Conservation (phyloP, 2,113 vertebrate species). For the Crotalus viridis region DNA sequence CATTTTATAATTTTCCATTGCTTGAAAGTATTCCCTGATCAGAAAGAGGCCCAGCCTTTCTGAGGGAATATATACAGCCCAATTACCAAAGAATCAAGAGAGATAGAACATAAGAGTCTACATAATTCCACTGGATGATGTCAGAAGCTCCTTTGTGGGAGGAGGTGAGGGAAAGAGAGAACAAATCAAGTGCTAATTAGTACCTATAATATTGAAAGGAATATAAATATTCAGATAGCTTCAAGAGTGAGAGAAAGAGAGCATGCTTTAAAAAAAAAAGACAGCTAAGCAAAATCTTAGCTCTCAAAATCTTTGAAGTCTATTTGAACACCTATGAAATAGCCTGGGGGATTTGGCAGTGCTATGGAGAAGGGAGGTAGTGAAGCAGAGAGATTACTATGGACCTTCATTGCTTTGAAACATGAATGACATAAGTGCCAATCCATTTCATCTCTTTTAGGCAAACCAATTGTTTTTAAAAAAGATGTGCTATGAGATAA, state of each 20-base stretch:
- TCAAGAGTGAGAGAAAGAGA: background rate
- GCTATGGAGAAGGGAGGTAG: background rate
- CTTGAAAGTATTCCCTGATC: background rate
- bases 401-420: background rate
- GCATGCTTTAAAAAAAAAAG: background rate
- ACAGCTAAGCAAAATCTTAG: background rate
- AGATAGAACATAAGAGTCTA: background rate
- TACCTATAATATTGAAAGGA: slow-evolving; percentile 12
- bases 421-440: background rate
- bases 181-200: slow-evolving; percentile 13
- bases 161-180: background rate
- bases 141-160: background rate
- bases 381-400: background rate
- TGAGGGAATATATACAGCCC: background rate
- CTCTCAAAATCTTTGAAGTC: background rate
- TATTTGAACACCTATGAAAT: background rate
- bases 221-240: background rate
- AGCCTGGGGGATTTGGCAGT: background rate
- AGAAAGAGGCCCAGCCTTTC: background rate
- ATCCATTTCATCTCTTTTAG: background rate
- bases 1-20: background rate
- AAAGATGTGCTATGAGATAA: background rate
- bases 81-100: background rate
- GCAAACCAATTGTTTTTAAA: background rate
- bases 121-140: background rate